Evolutionary conservation across 1,140 invertebrate species (phyloP), one percentile per base, ranked within the genome.

Genomic region (Drosophila quadrilineata): DNA sequence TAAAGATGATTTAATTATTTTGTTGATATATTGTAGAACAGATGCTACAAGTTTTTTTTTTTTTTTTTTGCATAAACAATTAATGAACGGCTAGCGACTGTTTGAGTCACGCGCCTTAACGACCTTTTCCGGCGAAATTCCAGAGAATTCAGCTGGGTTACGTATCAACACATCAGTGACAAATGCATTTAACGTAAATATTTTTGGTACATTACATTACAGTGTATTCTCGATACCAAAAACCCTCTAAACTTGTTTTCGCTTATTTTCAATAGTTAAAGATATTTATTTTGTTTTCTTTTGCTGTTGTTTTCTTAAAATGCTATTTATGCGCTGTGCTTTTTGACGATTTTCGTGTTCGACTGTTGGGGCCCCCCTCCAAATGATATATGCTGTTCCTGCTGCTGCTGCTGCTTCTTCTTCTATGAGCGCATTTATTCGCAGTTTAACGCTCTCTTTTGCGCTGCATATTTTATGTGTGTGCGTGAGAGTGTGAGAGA

Each of bases 81-180:
- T 35, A 33, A 31, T 35, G 31, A 46, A 48, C 65, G 22, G 60
- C 33, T 19, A 17, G 3, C 21, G 33, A 9, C 35, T 21, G 28
- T 24, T 54, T 80, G 76, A 80, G 62, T 80, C 76, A 80, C 63
- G 3, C 40, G 3, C 40, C 17, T 24, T 48, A 41, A 49, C n/a
- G 31, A 64, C 16, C 24, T 16, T 52, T 75, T 79, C 60, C 35
- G 28, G n/a, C 2, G 49, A 82, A 75, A 59, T 82, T 80, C 57
- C 36, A 31, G 14, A 57, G 67, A 80, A 75, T 59, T 67, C 5
- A 14, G 3, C 5, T 10, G 19, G 52, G 16, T 17, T 28, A 24
- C 17, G 24, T 16, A 26, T 26, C n/a, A n/a, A 17, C 50, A 16
- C 21, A 52, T 49, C 10, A 52, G 22, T 52, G 35, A 38, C 49